Conservation (phyloP, 2,888 invertebrate genomes). For the Abscondita cerata region DNA sequence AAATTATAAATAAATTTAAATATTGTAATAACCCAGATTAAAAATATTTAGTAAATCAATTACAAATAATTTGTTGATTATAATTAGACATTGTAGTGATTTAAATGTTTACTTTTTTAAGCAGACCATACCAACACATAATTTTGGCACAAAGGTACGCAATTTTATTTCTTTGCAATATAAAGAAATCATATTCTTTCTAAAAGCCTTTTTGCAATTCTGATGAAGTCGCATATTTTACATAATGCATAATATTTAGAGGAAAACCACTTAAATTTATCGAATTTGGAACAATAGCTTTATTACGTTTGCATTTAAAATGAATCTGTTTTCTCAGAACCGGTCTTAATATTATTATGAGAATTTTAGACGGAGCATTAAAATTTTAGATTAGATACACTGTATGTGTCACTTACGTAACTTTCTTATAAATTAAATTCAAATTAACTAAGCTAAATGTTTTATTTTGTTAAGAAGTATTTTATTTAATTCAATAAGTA, state of each 20-base stretch:
- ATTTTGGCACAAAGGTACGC: not conserved
- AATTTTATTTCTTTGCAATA: slow-evolving; percentile 8
- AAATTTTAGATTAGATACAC: not conserved
- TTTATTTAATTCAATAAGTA: no score
- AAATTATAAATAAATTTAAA: no score
- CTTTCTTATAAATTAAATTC: not conserved
- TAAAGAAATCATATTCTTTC: slow-evolving; percentile 11
- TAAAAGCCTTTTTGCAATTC: slow-evolving; percentile 9
- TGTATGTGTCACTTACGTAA: not conserved
- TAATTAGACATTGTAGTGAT: no score
- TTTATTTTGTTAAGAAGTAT: not conserved
- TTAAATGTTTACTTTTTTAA: no score
- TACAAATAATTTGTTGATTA: no score
- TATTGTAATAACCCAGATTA: no score
- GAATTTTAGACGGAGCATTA: not conserved
- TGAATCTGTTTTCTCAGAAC: slow-evolving; percentile 8
- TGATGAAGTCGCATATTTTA: slow-evolving; percentile 10
- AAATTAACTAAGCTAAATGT: not conserved
- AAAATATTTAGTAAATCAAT: no score
- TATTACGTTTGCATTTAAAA: slow-evolving; percentile 13
- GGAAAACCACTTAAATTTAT: slow-evolving; percentile 11
- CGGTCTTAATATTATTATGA: slow-evolving; percentile 10
- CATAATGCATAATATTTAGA: slow-evolving; percentile 13
- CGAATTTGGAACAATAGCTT: slow-evolving; percentile 12
- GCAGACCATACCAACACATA: not conserved